Base-by-base conservation (phyloP, 2,113 vertebrate species). In the Scophthalmus maximus region DNA sequence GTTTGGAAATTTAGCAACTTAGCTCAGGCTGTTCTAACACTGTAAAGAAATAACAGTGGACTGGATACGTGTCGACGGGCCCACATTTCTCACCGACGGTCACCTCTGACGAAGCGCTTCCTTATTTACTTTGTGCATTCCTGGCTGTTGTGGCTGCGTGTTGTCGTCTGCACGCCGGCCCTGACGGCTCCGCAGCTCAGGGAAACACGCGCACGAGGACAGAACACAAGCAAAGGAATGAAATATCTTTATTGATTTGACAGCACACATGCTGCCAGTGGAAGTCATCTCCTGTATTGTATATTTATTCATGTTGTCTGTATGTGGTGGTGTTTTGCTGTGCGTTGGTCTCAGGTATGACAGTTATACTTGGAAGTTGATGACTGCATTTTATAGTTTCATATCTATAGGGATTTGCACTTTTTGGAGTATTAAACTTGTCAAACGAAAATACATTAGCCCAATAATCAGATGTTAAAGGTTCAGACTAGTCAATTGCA, bases 1-100 rank as follows among this genome's bases (percentile, higher is more conserved):
- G 80, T 87, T 85, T 76, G 36, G 61, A 59, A 72, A 76, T 49
- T 20, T 53, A 25, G 66, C 44, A 42, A 30, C 58, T 67, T 9
- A 53, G 15, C 40, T 53, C 11, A 11, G 57, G 26, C 38, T 23
- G 25, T 55, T 40, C 2, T 12, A 44, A 36, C 34, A 2, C 40
- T 25, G 7, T 20, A 25, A 18, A n/a, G n/a, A n/a, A 57, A 42
- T 65, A 63, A 61, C 5, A 17, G 27, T 25, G 14, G 44, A 12
- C 11, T 56, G 23, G 18, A 52, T 12, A 4, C 17, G 30, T 1
- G 17, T 17, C 5, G 25, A 68, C 52, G 6, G 8, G 32, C 26
- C 53, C 29, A 22, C 12, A 32, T 72, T 49, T 64, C 18, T 30
- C 17, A 8, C 1, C 22, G 14, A 60, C 42, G 40, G 26, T 73